phyloP scores from a whole-genome alignment of 37 sponge, comb jelly and placozoan genomes.

The Bolinopsis microptera region DNA sequence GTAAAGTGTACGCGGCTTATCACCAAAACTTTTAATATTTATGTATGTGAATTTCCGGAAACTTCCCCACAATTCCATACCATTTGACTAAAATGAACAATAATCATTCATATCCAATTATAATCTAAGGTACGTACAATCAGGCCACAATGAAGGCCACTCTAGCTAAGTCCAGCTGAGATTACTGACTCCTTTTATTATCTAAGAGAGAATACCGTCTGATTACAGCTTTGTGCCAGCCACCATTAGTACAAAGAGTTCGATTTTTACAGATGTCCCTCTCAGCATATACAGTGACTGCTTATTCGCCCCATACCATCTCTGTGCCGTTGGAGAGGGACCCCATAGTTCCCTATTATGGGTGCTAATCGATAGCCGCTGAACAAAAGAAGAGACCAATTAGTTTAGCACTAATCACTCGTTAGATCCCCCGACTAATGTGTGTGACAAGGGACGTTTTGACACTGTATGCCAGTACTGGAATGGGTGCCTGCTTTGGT shows the following conservation, averaged over 20 bases:
- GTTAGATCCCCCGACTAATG: background rate
- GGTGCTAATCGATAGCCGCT: background rate
- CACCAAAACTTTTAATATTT: too few species aligned
- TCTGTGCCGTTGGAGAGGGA: background rate
- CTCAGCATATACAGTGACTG: background rate
- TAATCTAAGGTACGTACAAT: too few species aligned
- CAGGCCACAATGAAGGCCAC: too few species aligned
- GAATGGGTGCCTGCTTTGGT: background rate
- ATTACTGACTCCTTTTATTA: too few species aligned
- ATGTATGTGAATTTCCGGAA: too few species aligned
- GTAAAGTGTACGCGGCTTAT: too few species aligned
- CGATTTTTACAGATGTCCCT: background rate
- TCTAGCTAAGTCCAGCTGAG: too few species aligned
- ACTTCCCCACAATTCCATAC: too few species aligned
- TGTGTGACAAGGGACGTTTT: background rate
- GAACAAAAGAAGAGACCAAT: background rate
- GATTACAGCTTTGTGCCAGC: background rate
- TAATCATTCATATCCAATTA: too few species aligned
- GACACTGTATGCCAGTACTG: background rate
- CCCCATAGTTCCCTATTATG: background rate
- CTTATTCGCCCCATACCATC: background rate
- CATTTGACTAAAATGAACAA: too few species aligned
- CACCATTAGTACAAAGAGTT: background rate
- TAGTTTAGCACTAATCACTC: background rate
- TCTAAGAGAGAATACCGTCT: background rate